Evolutionary conservation across 2,888 invertebrate species (phyloP), one percentile per base, ranked within the genome.

Genomic region (Brenthis ino): DNA sequence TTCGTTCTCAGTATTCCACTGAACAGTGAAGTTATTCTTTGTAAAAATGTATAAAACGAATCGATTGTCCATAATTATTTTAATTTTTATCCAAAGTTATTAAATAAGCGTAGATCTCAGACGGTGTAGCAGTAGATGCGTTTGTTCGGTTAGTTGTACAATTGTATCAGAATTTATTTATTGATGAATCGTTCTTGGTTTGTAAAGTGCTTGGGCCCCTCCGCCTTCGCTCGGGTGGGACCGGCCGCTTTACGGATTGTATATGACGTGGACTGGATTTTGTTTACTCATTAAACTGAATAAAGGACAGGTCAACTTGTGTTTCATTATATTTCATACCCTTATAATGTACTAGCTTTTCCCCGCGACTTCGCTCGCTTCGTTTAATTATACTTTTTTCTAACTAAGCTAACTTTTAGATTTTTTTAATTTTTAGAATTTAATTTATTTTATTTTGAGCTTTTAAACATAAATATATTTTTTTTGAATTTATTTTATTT

Each of bases 11-110:
- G 85, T 88, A 86, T 85, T 87, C 78, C 81, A 77, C 80, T 75
- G 78, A 79, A 87, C 85, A 43, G 37, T 43, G 37, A 86, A 87
- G 20, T 85, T 86, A 87, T 86, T 81, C 73, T 85, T 87, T 91
- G 91, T 91, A 91, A 85, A 92, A 91, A 91, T 91, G 91, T 91
- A 91, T 86, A 92, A 90, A 88, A 84, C 78, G 76, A 79, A 79
- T 76, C 77, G 81, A 81, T 82, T 86, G 83, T 85, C 85, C 82
- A 87, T 86, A 86, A 86, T 86, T 86, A 87, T 85, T 83, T 83
- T 89, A 86, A 89, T 88, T 88, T 85, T 86, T 87, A 91, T 92
- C 92, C 93, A 92, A 93, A 93, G 92, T 91, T 91, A 85, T 89
- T 87, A 88, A 28, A 80, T 91, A 92, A 92, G 91, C 80, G 87